A percentile compares a stretch with the other conserved stretches of the same genome.
phyloP scores from a whole-genome alignment of 2,113 vertebrate species.

The Crotalus helleri region DNA sequence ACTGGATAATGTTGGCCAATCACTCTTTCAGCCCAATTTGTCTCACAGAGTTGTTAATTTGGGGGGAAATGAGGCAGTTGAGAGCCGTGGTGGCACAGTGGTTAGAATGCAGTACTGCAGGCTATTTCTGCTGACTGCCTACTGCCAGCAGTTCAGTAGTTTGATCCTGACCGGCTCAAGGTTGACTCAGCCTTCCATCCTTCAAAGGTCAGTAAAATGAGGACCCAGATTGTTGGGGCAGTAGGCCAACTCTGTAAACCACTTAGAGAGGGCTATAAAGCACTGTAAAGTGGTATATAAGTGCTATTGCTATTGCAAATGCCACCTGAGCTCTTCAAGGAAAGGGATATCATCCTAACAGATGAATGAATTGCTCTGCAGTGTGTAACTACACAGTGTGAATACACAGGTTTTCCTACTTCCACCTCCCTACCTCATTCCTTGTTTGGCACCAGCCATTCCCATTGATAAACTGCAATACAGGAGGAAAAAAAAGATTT shows the following conservation, averaged over 20 bases:
- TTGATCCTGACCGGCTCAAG: no score
- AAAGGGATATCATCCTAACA: background rate
- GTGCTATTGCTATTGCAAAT: background rate
- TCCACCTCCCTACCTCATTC: background rate
- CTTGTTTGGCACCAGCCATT: background rate
- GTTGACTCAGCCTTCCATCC: no score
- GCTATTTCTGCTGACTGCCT: no score
- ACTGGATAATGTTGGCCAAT: background rate
- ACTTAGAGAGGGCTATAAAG: no score
- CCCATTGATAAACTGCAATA: background rate
- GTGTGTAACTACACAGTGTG: background rate
- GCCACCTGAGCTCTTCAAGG: background rate
- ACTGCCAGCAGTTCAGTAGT: no score
- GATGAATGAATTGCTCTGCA: background rate
- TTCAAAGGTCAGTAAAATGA: no score
- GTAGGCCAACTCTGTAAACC: no score
- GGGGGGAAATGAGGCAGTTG: background rate
- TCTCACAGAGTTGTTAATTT: background rate
- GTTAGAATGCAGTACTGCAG: no score
- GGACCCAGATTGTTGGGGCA: no score
- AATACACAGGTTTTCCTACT: background rate
- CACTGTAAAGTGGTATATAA: no score
- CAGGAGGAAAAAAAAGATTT: background rate
- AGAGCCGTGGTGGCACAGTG: no score
- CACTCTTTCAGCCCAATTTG: background rate